Percentiles rank a stretch among this genome's conserved stretches.
phyloP scores from a whole-genome alignment of 2,113 vertebrate species.

The Istiophorus platypterus region DNA sequence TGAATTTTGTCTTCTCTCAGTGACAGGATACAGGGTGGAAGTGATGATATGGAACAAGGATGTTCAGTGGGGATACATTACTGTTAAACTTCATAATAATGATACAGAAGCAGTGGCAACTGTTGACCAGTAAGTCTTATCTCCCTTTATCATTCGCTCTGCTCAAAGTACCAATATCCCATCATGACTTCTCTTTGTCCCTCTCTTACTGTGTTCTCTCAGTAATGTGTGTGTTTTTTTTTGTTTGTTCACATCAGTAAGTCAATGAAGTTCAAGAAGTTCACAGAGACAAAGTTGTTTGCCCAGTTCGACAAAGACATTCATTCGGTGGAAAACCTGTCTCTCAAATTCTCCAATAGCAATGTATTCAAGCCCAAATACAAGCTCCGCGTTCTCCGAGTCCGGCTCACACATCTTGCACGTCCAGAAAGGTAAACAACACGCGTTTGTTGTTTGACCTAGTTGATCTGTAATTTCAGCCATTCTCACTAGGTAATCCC shows the following conservation, averaged over 20 bases:
- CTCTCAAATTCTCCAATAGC: constrained; percentile 87
- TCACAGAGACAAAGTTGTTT: constrained; percentile 84
- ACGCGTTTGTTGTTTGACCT: not conserved
- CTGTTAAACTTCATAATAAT: constrained; percentile 82
- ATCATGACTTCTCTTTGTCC: not conserved
- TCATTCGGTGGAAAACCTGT: constrained; percentile 82
- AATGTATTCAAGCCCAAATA: constrained; percentile 83
- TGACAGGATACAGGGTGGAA: constrained; percentile 89
- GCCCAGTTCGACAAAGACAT: constrained; percentile 88
- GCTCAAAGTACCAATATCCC: too few relatives aligned
- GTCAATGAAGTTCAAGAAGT: constrained; percentile 85
- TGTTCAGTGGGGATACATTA: constrained; percentile 86
- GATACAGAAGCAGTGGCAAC: constrained; percentile 73
- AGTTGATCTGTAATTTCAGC: not conserved
- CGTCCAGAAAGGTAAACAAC: constrained; percentile 80
- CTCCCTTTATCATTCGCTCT: not conserved
- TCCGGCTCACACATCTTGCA: constrained; percentile 86
- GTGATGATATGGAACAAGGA: constrained; percentile 89
- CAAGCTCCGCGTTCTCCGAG: constrained; percentile 89
- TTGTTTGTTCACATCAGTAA: constrained; percentile 77
- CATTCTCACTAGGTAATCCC: not conserved
- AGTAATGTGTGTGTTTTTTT: not conserved
- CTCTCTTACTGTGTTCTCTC: constrained; percentile 18
- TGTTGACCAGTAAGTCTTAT: constrained; percentile 79
- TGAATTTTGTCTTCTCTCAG: constrained; percentile 76